Base-by-base conservation (phyloP, 2,113 vertebrate species). In the Etheostoma cragini region DNA sequence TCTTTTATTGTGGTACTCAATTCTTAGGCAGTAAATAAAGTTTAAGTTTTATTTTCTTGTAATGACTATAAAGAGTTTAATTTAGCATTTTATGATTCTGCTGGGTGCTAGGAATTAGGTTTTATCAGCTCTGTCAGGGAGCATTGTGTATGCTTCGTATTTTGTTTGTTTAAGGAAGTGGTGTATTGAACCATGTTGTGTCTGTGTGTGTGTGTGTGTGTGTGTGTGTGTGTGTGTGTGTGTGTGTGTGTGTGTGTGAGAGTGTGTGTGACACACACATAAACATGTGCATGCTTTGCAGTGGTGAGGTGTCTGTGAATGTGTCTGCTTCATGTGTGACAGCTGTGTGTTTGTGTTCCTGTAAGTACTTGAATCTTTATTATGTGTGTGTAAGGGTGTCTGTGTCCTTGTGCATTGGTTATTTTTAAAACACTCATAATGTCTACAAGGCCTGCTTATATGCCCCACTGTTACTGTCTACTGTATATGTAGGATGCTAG, bases 21-120 rank as follows among this genome's bases (percentile, higher is more conserved):
- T 60, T 50, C 67, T 56, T 42, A 72, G 72, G 42, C 77, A 80
- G 38, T 87, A 72, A 86, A 76, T 62, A 65, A 67, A 77, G 24
- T 77, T 30, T 30, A 30, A 8, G 53, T 76, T 85, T 84, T 30
- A 78, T 82, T 63, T 84, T 87, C 70, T 81, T 77, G 80, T 84
- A 90, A 88, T 87, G 83, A 62, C 82, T 22, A 56, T 89, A 67
- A 84, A 90, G 65, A 74, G 81, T 87, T 88, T 80, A 61, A 87
- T 86, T 92, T 87, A 38, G 77, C 80, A 57, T 91, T 89, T 87
- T 87, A 85, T 76, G 85, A 78, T 78, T 85, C 67, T 74, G 66
- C 82, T 82, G 74, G 88, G 69, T 73, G 74, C 57, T 86, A 86
- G 84, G 62, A 85, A 83, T 89, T 90, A 89, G 72, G 52, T 68